Base-by-base conservation (phyloP, 2,113 vertebrate species). In the Neolamprologus ventralis region DNA sequence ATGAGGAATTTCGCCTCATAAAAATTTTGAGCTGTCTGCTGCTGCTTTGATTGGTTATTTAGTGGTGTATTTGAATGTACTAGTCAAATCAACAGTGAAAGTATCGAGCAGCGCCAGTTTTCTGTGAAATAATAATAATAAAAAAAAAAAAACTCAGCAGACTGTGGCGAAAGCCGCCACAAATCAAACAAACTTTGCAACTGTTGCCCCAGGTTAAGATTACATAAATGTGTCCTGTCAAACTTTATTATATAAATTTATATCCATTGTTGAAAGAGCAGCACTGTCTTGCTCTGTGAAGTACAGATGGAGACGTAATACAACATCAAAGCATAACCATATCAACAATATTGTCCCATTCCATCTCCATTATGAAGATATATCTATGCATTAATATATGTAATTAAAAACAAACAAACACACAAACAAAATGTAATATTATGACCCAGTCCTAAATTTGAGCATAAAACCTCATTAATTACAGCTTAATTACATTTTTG, bases 141-240 rank as follows among this genome's bases (percentile, higher is more conserved):
- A 19, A 40, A 9, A 1, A 0, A 21, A 21, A 58, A 21, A 23
- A 16, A 45, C n/a, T 42, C n/a, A 21, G 65, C 35, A 23, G 12
- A 26, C n/a, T 71, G 35, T 23, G 35, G 12, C n/a, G 1, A 57
- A 2, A 57, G 13, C 55, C 3, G 0, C 5, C 57, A 60, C 57
- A 75, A 75, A 75, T 75, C 71, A 28, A 23, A 47, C 71, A 47
- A 47, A 28, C 68, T 11, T 75, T 75, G 40, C 40, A 28, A 10
- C 40, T 17, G 14, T 28, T 28, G 71, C 42, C 23, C 5, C 42
- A 47, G 21, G 4, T 28, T 75, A 47, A 47, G 71, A 28, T 47
- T 47, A 47, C 16, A 7, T 28, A 10, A 47, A 47, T 47, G 42
- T 75, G 23, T 75, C 14, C 14, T 26, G 23, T 49, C 42, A 31